Base-by-base conservation (phyloP, 2,888 invertebrate genomes). In the Patella ulyssiponensis region DNA sequence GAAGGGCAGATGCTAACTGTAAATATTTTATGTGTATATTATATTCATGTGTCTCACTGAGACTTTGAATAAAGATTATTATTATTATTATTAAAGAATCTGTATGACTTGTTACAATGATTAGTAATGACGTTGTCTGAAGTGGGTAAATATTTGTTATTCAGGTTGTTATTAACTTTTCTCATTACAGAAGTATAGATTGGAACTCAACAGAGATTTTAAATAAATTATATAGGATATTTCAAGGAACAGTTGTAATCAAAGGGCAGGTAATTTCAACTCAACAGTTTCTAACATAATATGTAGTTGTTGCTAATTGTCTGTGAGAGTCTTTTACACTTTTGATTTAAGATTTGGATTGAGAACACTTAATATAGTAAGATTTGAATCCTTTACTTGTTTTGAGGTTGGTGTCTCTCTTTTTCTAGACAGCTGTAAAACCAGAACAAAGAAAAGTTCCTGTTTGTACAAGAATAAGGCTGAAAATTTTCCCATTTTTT, bases 401-500 rank as follows among this genome's bases (percentile, higher is more conserved):
- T 64, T 64, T 64, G n/a, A 64, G 64, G n/a, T 20, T 51, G 27
- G 15, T 69, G 17, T 5, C 15, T 17, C 53, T 64, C 56, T 69
- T 11, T 64, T 73, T 58, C 17, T 52, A 86, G 85, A 77, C 81
- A 7, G 77, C 80, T 14, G 84, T 88, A 9, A 91, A 90, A 74
- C 88, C 90, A 69, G 96, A 96, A 83, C 94, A 95, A 84, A 95
- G 95, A 87, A 95, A 95, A 52, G 93, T 94, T 1, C 95, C 97
- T 3, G 96, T 96, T 1, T 95, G 95, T 89, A 95, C 96, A 0
- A 94, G 97, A 83, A 95, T 97, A 74, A 94, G 97, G 54, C 93
- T 97, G 79, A 97, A 97, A 92, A 92, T 98, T 56, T 93, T 98
- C 82, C 95, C 96, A 80, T 95, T 96, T 92, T 93, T 98, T 76